Conservation (phyloP, 2,797 vertebrate species). For the Pipistrellus pygmaeus region DNA sequence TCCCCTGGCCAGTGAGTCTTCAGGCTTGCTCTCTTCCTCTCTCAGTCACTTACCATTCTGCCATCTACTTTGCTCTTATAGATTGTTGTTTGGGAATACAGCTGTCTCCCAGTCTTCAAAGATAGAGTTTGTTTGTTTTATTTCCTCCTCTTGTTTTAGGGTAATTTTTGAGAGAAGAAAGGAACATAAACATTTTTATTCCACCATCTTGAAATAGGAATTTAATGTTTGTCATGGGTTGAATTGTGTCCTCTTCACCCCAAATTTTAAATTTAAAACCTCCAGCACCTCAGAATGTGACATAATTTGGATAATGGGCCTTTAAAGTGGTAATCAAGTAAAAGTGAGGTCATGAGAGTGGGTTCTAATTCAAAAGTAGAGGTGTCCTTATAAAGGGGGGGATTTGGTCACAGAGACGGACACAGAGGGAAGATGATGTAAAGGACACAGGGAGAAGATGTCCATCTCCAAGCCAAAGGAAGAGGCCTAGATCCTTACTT, state of each 20-base stretch:
- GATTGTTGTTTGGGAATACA: neutral
- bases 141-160: neutral
- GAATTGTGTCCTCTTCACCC: neutral
- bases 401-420: neutral
- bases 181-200: neutral
- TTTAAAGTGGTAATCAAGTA: neutral
- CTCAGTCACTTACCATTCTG: neutral
- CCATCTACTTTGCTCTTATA: neutral
- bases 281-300: neutral
- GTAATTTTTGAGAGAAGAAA: neutral
- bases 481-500: neutral
- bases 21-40: neutral
- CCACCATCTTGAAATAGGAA: neutral
- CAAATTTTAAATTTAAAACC: neutral
- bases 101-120: neutral
- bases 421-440: neutral
- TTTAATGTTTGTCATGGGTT: neutral
- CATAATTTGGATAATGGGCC: neutral
- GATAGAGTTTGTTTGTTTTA: neutral
- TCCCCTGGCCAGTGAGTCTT: neutral
- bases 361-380: conserved; percentile 12
- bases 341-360: neutral
- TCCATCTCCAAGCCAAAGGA: neutral
- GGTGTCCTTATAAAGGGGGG: neutral
- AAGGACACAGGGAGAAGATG: neutral